Percentiles rank a stretch among this genome's conserved stretches.
Conservation (phyloP, 2,113 vertebrate genomes). For the Bufo gargarizans region DNA sequence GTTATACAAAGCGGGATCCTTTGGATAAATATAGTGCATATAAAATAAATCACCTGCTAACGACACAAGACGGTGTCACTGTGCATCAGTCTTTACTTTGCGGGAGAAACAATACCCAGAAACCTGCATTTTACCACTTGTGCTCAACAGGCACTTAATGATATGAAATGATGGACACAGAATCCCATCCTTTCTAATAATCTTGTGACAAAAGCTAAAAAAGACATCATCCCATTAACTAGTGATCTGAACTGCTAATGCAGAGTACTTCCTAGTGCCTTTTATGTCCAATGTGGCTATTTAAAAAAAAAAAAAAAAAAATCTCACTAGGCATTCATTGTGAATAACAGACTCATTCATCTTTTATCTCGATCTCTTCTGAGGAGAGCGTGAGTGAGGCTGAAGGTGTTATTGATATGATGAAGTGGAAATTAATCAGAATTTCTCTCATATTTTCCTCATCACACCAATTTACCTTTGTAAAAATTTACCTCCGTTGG, state of each 20-base stretch:
- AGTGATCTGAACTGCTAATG: constrained; percentile 97
- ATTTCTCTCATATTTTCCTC: constrained; percentile 88
- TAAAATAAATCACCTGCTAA: constrained; percentile 91
- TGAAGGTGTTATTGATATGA: constrained; percentile 98
- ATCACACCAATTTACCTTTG: constrained; percentile 86
- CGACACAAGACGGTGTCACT: constrained; percentile 89
- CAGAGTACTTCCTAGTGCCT: constrained; percentile 93
- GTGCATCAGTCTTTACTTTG: constrained; percentile 86
- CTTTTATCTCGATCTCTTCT: constrained; percentile 96
- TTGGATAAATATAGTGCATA: constrained; percentile 78
- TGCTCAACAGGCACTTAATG: constrained; percentile 88
- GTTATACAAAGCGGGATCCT: constrained; percentile 87
- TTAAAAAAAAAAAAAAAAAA: constrained; percentile 70
- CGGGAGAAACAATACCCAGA: constrained; percentile 84
- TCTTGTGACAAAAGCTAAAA: constrained; percentile 99
- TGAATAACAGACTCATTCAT: constrained; percentile 87
- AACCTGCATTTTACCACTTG: constrained; percentile 91
- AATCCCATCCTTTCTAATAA: constrained; percentile 97
- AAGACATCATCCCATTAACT: constrained; percentile 99
- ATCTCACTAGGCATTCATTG: constrained; percentile 89
- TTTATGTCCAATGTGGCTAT: constrained; percentile 88
- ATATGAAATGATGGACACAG: constrained; percentile 81
- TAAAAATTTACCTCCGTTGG: constrained; percentile 80
- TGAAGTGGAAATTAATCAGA: constrained; percentile 87
- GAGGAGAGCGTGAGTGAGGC: constrained; percentile 83